Evolutionary conservation across 2,888 invertebrate species (phyloP).

Genomic region (Stegophylla sp.): DNA sequence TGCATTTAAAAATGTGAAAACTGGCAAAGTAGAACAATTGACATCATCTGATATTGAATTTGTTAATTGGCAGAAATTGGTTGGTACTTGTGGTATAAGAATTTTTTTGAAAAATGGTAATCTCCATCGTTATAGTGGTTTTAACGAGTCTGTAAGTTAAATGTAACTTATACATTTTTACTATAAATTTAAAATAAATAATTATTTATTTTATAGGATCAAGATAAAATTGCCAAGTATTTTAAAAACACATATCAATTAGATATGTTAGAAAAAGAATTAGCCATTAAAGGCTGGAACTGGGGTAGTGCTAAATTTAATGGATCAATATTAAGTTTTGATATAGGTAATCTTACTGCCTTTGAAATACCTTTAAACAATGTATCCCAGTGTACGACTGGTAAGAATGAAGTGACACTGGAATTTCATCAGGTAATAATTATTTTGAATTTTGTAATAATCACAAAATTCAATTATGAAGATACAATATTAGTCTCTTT

Average conservation of each 20-base stretch:
- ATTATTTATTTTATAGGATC: constrained; percentile 71
- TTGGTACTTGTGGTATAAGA: constrained; percentile 87
- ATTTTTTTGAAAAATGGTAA: constrained; percentile 88
- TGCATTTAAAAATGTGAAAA: constrained; percentile 92
- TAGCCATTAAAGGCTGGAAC: constrained; percentile 97
- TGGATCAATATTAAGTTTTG: constrained; percentile 84
- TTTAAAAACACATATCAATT: constrained; percentile 82
- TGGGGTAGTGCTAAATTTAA: constrained; percentile 96
- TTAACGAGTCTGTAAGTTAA: constrained; percentile 81
- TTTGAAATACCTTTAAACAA: constrained; percentile 96
- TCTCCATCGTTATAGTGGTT: constrained; percentile 90
- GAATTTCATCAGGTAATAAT: constrained; percentile 88
- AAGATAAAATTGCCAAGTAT: constrained; percentile 90
- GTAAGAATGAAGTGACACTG: constrained; percentile 97
- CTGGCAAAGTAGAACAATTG: constrained; percentile 94
- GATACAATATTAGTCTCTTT: neutral
- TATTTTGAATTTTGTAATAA: neutral
- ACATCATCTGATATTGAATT: constrained; percentile 83
- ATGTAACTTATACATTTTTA: constrained; percentile 16
- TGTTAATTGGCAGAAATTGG: constrained; percentile 90
- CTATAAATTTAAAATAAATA: neutral
- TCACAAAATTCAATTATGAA: neutral
- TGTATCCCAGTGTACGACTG: constrained; percentile 93
- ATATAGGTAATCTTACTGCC: constrained; percentile 81
- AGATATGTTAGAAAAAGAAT: constrained; percentile 87